These are phyloP conservation scores for Troglohyphantes excavatus DNA, from an alignment of 2,888 invertebrate genomes.

Conservation along the genomic window DNA sequence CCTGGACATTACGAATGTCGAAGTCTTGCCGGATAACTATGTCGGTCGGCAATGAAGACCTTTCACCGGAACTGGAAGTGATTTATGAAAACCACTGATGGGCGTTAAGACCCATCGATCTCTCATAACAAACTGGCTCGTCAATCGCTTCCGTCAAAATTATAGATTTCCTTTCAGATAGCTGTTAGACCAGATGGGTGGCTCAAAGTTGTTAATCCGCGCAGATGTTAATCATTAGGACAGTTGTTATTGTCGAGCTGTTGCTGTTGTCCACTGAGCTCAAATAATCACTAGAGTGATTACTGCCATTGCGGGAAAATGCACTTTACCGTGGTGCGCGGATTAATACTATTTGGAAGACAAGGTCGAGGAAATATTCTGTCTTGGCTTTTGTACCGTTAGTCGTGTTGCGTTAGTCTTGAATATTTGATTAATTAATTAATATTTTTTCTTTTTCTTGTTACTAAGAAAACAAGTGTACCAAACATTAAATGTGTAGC, in stretches of 20 bases:
- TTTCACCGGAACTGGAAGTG: constrained; percentile 15
- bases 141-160: constrained; percentile 23
- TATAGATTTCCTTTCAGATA: constrained; percentile 41
- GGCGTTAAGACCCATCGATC: constrained; percentile 18
- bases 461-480: too few species aligned
- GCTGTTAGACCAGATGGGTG: neutral
- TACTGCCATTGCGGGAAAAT: too few species aligned
- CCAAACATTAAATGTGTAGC: too few species aligned
- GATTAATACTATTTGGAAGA: too few species aligned
- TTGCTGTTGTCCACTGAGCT: too few species aligned
- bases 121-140: constrained; percentile 27
- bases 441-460: too few species aligned
- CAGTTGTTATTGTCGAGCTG: neutral
- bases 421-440: too few species aligned
- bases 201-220: neutral
- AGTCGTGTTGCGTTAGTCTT: too few species aligned
- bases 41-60: constrained; percentile 18
- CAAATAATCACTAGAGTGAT: too few species aligned
- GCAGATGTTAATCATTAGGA: neutral
- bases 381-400: too few species aligned
- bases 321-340: too few species aligned
- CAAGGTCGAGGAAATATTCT: too few species aligned
- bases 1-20: constrained; percentile 1
- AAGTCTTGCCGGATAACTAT: constrained; percentile 1
- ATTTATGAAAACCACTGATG: constrained; percentile 44